Base-by-base conservation (phyloP, 2,888 invertebrate genomes). In the Oxyteleia sp. region DNA sequence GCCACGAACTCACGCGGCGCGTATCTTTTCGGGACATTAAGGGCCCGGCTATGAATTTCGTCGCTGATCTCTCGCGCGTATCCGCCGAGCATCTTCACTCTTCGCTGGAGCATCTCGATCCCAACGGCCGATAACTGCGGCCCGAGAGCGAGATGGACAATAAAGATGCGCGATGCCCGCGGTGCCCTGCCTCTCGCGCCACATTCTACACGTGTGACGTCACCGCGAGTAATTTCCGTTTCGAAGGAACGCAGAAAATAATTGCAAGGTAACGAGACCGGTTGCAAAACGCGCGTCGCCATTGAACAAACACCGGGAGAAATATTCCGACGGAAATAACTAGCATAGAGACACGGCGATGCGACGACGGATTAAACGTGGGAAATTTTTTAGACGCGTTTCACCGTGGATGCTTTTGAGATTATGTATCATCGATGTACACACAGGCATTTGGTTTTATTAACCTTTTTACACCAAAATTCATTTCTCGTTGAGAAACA, bases 231-330 rank as follows among this genome's bases (percentile, higher is more conserved):
- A 84, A 84, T 84, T 84, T 80, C 80, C 84, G 74, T 80, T 72
- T 71, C 76, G 47, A 81, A 81, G 71, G 84, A 84, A 84, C 80
- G 84, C 80, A 68, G 69, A 66, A 57, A 76, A 82, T 84, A 84
- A 84, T 84, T 84, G 80, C 80, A 68, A 84, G 80, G 72, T 84
- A 80, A 80, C 84, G 75, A 79, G 80, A 84, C 75, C 69, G 69
- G 84, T 84, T 78, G 78, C 84, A 74, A 81, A 84, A 81, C 66
- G 69, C 72, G 71, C 74, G 69, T 47, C 71, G 80, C 72, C 81
- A 74, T 64, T 74, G 75, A 74, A 61, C 71, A 84, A 71, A 79
- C 75, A 75, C 55, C 78, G 20, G 18, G 64, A 63, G 69, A 76
- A 75, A 71, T 71, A 69, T 76, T 76, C 75, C 59, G 66, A 63